These are phyloP conservation scores for Scomber japonicus DNA, from an alignment of 2,113 vertebrate genomes.

Conservation along the genomic window DNA sequence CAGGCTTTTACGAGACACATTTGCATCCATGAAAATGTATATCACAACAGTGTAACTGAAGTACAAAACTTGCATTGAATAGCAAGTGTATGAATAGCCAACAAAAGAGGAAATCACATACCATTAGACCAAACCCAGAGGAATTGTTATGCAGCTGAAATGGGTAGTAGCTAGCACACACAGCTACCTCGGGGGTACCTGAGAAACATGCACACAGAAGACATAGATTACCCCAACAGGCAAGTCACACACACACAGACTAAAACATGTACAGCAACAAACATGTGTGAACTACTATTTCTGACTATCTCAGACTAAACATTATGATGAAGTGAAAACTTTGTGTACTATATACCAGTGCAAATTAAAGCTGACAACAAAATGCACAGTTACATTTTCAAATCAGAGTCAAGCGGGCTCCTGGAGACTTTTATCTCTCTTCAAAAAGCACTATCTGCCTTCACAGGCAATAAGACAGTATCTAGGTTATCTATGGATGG, in stretches of 20 bases:
- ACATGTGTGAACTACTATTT: background rate
- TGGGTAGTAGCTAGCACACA: slow-evolving; percentile 87
- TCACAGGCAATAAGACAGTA: slow-evolving; percentile 21
- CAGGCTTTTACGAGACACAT: too few relatives aligned
- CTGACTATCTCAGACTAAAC: background rate
- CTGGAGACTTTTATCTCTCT: background rate
- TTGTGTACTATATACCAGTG: background rate
- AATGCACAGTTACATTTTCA: background rate
- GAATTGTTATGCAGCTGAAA: slow-evolving; percentile 85
- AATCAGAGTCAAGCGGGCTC: background rate
- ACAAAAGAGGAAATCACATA: slow-evolving; percentile 65
- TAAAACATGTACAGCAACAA: background rate
- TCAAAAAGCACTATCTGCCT: slow-evolving; percentile 13
- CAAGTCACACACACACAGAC: background rate
- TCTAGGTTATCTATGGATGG: slow-evolving; percentile 38
- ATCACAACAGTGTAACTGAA: background rate
- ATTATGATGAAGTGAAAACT: background rate
- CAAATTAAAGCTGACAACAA: background rate
- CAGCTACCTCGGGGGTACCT: slow-evolving; percentile 77
- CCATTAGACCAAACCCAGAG: slow-evolving; percentile 86
- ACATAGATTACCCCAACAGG: background rate
- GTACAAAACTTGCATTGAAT: background rate
- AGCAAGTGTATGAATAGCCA: too few relatives aligned
- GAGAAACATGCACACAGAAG: slow-evolving; percentile 34
- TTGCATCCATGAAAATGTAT: slow-evolving; percentile 1